These are phyloP conservation scores for Talpa occidentalis DNA, from an alignment of 2,113 vertebrate genomes.

Conservation along the genomic window DNA sequence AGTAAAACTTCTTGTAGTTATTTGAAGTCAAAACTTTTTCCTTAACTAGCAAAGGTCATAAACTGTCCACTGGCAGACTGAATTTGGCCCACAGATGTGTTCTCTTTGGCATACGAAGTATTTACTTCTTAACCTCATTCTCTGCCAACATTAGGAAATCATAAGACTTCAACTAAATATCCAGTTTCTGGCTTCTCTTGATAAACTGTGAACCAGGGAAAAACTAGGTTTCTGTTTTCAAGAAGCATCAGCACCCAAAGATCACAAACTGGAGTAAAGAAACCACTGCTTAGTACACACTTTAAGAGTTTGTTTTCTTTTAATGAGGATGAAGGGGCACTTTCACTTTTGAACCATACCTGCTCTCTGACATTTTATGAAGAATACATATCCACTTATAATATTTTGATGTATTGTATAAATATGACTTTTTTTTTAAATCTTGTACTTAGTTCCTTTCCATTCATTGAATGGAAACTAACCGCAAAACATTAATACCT, in stretches of 20 bases:
- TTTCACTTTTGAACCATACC: neutral
- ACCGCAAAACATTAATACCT: conserved; percentile 7
- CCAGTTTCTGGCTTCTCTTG: neutral
- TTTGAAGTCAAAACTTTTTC: neutral
- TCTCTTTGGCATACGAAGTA: conserved; percentile 41
- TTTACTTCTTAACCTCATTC: neutral
- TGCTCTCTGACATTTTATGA: neutral
- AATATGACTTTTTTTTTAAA: neutral
- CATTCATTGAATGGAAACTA: neutral
- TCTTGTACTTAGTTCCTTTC: neutral
- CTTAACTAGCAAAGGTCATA: conserved; percentile 37
- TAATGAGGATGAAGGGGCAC: neutral
- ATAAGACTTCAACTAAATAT: conserved; percentile 8
- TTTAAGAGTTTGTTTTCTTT: neutral
- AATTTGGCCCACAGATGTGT: neutral
- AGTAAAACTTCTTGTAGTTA: conserved; percentile 32
- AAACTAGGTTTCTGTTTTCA: neutral
- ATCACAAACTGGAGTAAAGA: neutral
- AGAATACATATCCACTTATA: neutral
- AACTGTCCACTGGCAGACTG: neutral
- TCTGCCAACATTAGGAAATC: conserved; percentile 40
- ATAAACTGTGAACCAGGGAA: neutral
- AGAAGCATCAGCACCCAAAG: neutral
- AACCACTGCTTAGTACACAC: neutral
- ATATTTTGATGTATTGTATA: conserved; percentile 27